Evolutionary conservation across 2,113 vertebrate genomes (phyloP).

Genomic region (Sceloporus tristichus): DNA sequence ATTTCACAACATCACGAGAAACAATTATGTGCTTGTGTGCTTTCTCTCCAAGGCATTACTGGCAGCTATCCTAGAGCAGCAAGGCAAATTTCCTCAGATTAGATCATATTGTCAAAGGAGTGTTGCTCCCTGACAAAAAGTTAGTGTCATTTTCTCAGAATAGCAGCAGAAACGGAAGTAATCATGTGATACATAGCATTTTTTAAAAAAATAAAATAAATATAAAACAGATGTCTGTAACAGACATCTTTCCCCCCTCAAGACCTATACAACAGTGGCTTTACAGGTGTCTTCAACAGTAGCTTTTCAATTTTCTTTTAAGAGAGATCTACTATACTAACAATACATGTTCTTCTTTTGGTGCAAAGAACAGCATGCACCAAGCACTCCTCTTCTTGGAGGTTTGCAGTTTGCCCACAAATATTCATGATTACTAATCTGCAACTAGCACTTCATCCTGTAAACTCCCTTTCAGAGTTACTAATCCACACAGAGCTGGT

Average conservation of each 20-base stretch:
- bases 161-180: background rate
- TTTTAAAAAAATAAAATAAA: background rate
- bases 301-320: background rate
- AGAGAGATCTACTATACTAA: background rate
- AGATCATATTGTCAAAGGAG: background rate
- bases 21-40: conserved; percentile 53
- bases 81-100: conserved; percentile 25
- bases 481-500: background rate
- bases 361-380: background rate
- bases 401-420: background rate
- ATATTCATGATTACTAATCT: background rate
- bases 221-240: background rate
- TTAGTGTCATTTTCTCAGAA: background rate
- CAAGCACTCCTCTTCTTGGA: background rate
- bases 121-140: background rate
- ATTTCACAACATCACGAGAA: background rate
- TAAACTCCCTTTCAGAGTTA: background rate
- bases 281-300: background rate
- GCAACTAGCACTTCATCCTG: background rate
- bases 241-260: background rate
- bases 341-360: background rate
- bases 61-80: conserved; percentile 41
- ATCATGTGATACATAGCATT: background rate
- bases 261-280: background rate
- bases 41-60: background rate